Base-by-base conservation (phyloP, 2,113 vertebrate genomes). In the Athene cunicularia region DNA sequence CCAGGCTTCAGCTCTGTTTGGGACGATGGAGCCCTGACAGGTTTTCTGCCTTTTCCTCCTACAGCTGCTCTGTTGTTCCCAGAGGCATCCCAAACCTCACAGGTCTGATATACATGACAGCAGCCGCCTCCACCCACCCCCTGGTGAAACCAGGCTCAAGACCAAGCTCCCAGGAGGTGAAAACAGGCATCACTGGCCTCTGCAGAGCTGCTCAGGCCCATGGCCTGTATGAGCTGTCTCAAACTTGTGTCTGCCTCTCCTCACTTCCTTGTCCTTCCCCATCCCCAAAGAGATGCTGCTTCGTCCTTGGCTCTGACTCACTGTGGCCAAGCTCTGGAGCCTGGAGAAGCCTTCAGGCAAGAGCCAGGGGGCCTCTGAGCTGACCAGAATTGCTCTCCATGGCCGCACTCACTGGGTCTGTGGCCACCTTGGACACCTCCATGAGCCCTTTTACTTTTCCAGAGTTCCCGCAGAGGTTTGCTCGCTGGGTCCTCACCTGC, bases 101-200 rank as follows among this genome's bases (percentile, higher is more conserved):
- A 2, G 16, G 6, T 3, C 52, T 35, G n/a, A 13, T 50, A 20
- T 70, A 4, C 4, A 0, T 45, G 43, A 45, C 67, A 55, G 10
- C 39, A 18, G 8, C 49, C 53, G 74, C 45, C 33, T 27, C 55
- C 33, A 23, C 37, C 26, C 14, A 12, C 17, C 21, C 28, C 21
- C 63, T 28, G 50, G 24, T 47, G 63, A 41, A 71, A 16, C 14
- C 17, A 2, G 37, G 28, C 62, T 63, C 24, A 24, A 30, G 75
- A 49, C 35, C 21, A 12, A 58, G 68, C 52, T 56, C 8, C 35
- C 74, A 45, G 8, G 13, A 39, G 21, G 58, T 50, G 17, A 6
- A 2, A 26, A 28, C 17, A 14, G 23, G 33, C n/a, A 32, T 9
- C 0, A 0, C 1, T 56, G 49, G 22, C 35, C 55, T 14, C 32